These are phyloP conservation scores for Rana temporaria DNA, from an alignment of 2,113 vertebrate genomes.

Conservation along the genomic window DNA sequence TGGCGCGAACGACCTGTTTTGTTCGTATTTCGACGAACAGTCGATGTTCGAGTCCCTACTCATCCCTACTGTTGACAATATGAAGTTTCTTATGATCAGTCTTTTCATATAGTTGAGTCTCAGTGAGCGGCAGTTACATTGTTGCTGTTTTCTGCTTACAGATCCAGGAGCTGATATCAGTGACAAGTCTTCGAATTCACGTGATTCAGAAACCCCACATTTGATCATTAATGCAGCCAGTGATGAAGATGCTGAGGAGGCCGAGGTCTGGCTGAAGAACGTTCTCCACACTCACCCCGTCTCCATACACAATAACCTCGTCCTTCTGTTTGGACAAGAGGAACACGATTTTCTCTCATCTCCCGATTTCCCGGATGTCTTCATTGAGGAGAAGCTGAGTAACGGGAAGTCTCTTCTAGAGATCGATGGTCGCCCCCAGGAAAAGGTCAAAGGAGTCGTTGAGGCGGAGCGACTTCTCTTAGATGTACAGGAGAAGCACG, in stretches of 20 bases:
- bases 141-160: not conserved
- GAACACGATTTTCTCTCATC: conserved; percentile 69
- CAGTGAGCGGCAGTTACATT: not conserved
- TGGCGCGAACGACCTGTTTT: too few relatives aligned
- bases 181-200: too few relatives aligned
- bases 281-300: not conserved
- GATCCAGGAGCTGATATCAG: not conserved
- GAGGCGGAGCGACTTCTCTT: conserved; percentile 77
- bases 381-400: conserved; percentile 66
- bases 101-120: too few relatives aligned
- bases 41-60: too few relatives aligned
- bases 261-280: conserved; percentile 69
- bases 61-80: too few relatives aligned
- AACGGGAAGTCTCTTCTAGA: conserved; percentile 64
- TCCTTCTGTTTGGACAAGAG: conserved; percentile 71
- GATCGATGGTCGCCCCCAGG: conserved; percentile 63
- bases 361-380: conserved; percentile 43
- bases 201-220: not conserved
- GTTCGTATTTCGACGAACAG: too few relatives aligned
- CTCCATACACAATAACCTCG: conserved; percentile 75
- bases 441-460: conserved; percentile 61
- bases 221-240: conserved; percentile 67
- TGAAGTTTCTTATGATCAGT: too few relatives aligned
- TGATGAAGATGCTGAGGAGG: conserved; percentile 63
- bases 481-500: conserved; percentile 67